A percentile compares a stretch with the other conserved stretches of the same genome.
These are phyloP conservation scores for Gnathonemus echidnorhynchus DNA, from an alignment of 2,113 vertebrate genomes.

Conservation along the genomic window DNA sequence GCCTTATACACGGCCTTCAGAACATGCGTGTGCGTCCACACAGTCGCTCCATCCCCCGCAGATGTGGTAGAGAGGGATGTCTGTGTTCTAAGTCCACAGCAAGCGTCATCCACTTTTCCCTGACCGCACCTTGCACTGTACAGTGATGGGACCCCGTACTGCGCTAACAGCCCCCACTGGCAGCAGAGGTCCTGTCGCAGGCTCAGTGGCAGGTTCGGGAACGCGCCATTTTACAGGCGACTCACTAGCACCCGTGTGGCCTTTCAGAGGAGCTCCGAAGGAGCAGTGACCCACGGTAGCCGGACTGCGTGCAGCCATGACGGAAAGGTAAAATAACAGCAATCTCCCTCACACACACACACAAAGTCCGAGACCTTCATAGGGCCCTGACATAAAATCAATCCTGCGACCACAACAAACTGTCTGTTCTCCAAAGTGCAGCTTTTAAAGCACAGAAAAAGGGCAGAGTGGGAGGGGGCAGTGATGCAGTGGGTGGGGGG, in stretches of 20 bases:
- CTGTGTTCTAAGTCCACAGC: conserved; percentile 35
- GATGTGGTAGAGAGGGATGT: conserved; percentile 53
- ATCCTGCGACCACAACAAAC: not conserved
- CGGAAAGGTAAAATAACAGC: not conserved
- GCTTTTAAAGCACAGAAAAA: not conserved
- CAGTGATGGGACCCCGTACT: conserved; percentile 30
- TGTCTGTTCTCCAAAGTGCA: not conserved
- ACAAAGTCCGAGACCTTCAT: not conserved
- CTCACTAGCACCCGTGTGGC: not conserved
- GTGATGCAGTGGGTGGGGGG: not conserved
- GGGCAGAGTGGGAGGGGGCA: not conserved
- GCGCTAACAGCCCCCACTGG: not conserved
- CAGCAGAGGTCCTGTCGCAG: not conserved
- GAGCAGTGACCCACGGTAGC: not conserved
- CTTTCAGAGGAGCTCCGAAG: not conserved
- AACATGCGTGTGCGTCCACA: not conserved
- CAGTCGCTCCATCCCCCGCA: not conserved
- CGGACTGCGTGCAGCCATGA: not conserved
- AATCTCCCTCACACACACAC: not conserved
- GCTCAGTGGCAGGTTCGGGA: not conserved
- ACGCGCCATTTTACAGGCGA: not conserved
- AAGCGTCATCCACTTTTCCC: not conserved
- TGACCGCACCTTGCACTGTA: not conserved
- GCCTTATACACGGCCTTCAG: not conserved
- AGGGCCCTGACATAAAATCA: not conserved